A percentile compares a stretch with the other conserved stretches of the same genome.
These are phyloP conservation scores for Bombus ignitus DNA, from an alignment of 1,140 invertebrate genomes.

Conservation along the genomic window DNA sequence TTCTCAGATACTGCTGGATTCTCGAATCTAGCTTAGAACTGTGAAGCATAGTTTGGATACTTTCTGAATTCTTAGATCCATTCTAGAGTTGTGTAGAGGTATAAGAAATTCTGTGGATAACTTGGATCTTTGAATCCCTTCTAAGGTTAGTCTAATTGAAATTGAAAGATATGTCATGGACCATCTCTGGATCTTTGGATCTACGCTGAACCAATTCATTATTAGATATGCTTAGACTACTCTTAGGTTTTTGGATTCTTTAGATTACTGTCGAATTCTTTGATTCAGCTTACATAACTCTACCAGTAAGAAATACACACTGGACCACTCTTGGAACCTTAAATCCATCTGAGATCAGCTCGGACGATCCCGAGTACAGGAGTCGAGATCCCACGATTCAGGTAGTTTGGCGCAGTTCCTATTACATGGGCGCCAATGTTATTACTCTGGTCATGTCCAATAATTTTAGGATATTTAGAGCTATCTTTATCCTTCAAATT, in stretches of 20 bases:
- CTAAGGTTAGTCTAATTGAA: neutral
- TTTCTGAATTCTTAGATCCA: neutral
- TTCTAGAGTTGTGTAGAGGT: neutral
- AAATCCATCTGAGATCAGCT: neutral
- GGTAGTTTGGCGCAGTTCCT: neutral
- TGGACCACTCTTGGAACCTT: neutral
- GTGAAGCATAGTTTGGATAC: neutral
- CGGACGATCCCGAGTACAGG: neutral
- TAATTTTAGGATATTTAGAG: neutral
- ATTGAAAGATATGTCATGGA: neutral
- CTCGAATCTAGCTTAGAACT: neutral
- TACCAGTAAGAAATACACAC: neutral
- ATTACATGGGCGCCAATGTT: neutral
- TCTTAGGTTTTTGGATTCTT: neutral
- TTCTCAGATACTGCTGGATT: neutral
- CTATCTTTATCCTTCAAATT: neutral
- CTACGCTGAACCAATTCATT: neutral
- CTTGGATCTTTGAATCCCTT: neutral
- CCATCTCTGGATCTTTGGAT: neutral
- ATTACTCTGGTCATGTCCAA: neutral
- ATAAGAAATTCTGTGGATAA: neutral
- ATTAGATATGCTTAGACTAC: neutral
- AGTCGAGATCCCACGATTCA: neutral
- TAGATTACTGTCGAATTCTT: neutral
- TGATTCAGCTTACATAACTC: neutral